Conservation (phyloP, 92 coral and sea anemone genomes). For the Epizoanthus fatuus region DNA sequence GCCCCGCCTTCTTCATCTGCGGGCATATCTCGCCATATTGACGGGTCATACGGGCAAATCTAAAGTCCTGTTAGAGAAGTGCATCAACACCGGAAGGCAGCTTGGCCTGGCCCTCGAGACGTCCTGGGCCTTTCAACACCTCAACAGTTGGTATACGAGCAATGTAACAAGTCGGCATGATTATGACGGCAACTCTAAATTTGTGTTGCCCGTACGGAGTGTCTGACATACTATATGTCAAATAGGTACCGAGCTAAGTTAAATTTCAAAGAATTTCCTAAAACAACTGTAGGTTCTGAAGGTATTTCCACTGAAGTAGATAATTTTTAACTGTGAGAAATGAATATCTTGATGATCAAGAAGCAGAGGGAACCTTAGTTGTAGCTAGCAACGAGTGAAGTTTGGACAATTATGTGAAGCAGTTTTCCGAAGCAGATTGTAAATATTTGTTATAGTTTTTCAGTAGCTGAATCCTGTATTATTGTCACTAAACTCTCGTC, state of each 20-base stretch:
- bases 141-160: conserved; percentile 69
- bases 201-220: conserved; percentile 43
- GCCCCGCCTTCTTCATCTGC: conserved; percentile 81
- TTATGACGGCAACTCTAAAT: conserved; percentile 58
- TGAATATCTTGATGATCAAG: neutral
- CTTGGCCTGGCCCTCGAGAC: conserved; percentile 82
- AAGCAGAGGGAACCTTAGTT: neutral
- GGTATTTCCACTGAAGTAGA: too few species aligned
- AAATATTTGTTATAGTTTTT: too few species aligned
- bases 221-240: neutral
- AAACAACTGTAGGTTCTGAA: too few species aligned
- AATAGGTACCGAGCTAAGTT: neutral
- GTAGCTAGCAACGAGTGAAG: too few species aligned
- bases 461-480: too few species aligned
- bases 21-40: conserved; percentile 84
- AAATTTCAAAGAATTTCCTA: neutral
- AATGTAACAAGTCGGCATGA: neutral
- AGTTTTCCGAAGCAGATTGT: too few species aligned
- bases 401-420: too few species aligned
- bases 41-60: conserved; percentile 66
- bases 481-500: too few species aligned
- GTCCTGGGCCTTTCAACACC: conserved; percentile 80
- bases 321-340: too few species aligned
- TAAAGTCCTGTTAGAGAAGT: conserved; percentile 58
- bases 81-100: conserved; percentile 60